A percentile compares a stretch with the other conserved stretches of the same genome.
These are phyloP conservation scores for Iphiclides podalirius DNA, from an alignment of 2,888 invertebrate genomes.

Conservation along the genomic window DNA sequence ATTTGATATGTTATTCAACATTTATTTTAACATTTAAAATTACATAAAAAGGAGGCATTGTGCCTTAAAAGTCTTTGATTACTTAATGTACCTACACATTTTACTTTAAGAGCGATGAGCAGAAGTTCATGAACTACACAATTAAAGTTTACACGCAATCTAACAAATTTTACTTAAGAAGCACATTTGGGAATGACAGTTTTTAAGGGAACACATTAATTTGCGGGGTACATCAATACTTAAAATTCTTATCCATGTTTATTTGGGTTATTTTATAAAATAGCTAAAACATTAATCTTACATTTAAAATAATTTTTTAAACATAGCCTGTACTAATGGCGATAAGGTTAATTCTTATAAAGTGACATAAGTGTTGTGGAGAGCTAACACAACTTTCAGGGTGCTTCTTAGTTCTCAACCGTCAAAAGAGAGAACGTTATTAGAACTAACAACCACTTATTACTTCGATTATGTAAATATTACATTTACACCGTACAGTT, in stretches of 20 bases:
- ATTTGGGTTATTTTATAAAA: not conserved
- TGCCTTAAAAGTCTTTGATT: constrained; percentile 75
- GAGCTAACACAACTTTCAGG: not conserved
- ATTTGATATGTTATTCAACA: constrained; percentile 73
- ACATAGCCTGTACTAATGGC: not conserved
- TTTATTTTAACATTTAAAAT: constrained; percentile 79
- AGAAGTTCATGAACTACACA: constrained; percentile 18
- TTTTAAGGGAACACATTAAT: not conserved
- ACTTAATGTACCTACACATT: constrained; percentile 67
- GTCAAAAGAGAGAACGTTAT: no score
- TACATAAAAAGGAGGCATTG: constrained; percentile 76
- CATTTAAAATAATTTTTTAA: not conserved
- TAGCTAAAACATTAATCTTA: not conserved
- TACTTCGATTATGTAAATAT: no score
- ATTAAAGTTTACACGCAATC: constrained; percentile 30
- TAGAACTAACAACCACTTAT: no score
- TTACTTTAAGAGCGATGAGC: constrained; percentile 60
- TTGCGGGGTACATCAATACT: not conserved
- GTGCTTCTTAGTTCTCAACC: no score
- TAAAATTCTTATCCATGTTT: not conserved
- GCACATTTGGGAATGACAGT: constrained; percentile 1
- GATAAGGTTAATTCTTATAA: not conserved
- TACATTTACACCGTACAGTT: no score
- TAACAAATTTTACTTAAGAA: constrained; percentile 5
- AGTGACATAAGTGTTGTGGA: not conserved